Evolutionary conservation across 2,113 vertebrate genomes (phyloP).

Genomic region (Misgurnus mizolepis): DNA sequence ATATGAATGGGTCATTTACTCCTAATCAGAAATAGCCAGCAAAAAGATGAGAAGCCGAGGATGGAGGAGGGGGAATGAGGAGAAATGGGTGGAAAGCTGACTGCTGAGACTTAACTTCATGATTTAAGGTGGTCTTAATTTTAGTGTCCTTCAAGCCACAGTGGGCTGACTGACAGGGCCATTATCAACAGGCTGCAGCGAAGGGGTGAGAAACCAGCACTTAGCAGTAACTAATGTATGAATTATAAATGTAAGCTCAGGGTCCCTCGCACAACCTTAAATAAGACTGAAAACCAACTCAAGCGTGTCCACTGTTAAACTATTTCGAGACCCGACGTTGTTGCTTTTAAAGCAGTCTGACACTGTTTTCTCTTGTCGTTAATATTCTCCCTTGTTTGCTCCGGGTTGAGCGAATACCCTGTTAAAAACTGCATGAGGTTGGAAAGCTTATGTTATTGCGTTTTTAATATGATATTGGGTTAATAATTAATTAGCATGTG

Average conservation of each 20-base stretch:
- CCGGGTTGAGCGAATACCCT: not conserved
- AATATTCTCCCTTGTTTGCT: conserved; percentile 3
- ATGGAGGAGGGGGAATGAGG: not conserved
- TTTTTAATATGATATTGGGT: not conserved
- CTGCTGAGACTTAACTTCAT: not conserved
- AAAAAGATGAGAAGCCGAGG: conserved; percentile 10
- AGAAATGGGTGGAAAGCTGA: not conserved
- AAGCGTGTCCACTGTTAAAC: not conserved
- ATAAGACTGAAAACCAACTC: conserved; percentile 19
- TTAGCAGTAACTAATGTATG: conserved; percentile 32
- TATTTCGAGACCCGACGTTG: conserved; percentile 4
- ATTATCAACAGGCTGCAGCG: conserved; percentile 43
- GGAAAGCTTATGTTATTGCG: not conserved
- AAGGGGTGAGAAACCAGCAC: conserved; percentile 1
- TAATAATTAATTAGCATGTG: too few species aligned
- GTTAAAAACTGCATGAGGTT: conserved; percentile 11
- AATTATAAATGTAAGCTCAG: conserved; percentile 38
- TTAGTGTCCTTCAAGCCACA: conserved; percentile 46
- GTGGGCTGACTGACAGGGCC: conserved; percentile 46
- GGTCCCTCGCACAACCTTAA: conserved; percentile 15
- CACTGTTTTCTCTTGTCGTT: not conserved
- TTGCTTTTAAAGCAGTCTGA: conserved; percentile 18
- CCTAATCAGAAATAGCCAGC: conserved; percentile 9
- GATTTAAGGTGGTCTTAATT: conserved; percentile 39
- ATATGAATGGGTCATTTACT: conserved; percentile 31